These are phyloP conservation scores for Hiodon tergisus DNA, from an alignment of 2,113 vertebrate species.

Conservation along the genomic window DNA sequence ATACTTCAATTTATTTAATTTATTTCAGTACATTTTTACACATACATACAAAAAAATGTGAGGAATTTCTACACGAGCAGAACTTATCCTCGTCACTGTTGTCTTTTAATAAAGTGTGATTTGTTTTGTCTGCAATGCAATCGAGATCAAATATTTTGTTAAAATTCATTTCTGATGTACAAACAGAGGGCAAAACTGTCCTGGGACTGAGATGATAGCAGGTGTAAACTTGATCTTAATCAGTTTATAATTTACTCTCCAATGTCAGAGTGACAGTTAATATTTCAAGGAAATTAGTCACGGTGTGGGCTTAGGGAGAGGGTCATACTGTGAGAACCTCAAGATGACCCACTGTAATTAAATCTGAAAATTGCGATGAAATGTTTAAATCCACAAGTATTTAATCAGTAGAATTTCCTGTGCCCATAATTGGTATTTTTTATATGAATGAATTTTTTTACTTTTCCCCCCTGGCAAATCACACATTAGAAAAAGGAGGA, in stretches of 20 bases:
- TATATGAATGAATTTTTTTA: background rate
- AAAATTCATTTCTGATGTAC: background rate
- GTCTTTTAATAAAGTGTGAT: background rate
- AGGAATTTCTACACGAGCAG: too few relatives aligned
- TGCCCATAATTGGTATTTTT: slow-evolving; percentile 17
- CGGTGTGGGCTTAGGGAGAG: slow-evolving; percentile 30
- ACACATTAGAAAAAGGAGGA: slow-evolving; percentile 1
- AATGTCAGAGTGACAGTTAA: slow-evolving; percentile 48
- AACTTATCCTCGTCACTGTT: too few relatives aligned
- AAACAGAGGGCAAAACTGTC: too few relatives aligned
- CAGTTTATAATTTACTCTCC: slow-evolving; percentile 45
- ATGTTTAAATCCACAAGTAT: background rate
- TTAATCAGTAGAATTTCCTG: slow-evolving; percentile 22
- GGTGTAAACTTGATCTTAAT: slow-evolving; percentile 28
- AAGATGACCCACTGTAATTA: slow-evolving; percentile 54
- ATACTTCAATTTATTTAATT: background rate
- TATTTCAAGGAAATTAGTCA: slow-evolving; percentile 59
- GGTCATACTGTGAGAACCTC: slow-evolving; percentile 57
- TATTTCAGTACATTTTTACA: too few relatives aligned
- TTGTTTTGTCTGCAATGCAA: background rate
- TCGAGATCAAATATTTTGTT: background rate
- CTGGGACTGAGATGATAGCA: too few relatives aligned
- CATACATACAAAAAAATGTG: too few relatives aligned
- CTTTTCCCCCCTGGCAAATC: background rate
- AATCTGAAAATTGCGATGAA: slow-evolving; percentile 54